Base-by-base conservation (phyloP, 2,888 invertebrate species). In the Podabrus alpinus region DNA sequence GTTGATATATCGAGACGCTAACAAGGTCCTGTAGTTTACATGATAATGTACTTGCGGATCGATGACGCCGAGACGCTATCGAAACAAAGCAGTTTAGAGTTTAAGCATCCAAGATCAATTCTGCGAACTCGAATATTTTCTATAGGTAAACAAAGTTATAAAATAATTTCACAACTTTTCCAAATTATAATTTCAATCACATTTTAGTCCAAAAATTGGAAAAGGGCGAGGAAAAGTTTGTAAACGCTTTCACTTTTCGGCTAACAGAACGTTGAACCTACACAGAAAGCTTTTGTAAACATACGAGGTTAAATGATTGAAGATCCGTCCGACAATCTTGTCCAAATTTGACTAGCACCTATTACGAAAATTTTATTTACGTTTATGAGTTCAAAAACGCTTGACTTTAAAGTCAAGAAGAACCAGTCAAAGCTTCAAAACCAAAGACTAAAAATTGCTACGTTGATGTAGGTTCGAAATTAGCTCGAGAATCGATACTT, bases 1-100 rank as follows among this genome's bases (percentile, higher is more conserved):
- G 71, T 71, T 29, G 62, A 74, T 72, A 69, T 72, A 72, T 69
- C 64, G 59, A 59, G 72, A 71, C 69, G 72, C 21, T 72, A 62
- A 70, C 69, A 59, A 72, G 75, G 69, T 66, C 70, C 72, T 72
- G 67, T 72, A 80, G 78, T 80, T 79, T 80, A 77, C 77, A 78
- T 78, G 79, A 78, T 80, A 80, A 80, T 77, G 79, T 78, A 80
- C 79, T 76, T 73, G 75, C 75, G 71, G 79, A 79, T 79, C 79
- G 79, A 79, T 79, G 78, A 68, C 75, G 79, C 77, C 79, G 77
- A 77, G 79, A 79, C 79, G 75, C 74, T 72, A 70, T 67, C 73
- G 70, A 77, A 71, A 69, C 74, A 75, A 75, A 71, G 69, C 69
- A 66, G 66, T 21, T 60, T 62, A 13, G n/a, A 64, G 21, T 21